Base-by-base conservation (phyloP, 1,140 invertebrate genomes). In the Zaprionus tsacasi region DNA sequence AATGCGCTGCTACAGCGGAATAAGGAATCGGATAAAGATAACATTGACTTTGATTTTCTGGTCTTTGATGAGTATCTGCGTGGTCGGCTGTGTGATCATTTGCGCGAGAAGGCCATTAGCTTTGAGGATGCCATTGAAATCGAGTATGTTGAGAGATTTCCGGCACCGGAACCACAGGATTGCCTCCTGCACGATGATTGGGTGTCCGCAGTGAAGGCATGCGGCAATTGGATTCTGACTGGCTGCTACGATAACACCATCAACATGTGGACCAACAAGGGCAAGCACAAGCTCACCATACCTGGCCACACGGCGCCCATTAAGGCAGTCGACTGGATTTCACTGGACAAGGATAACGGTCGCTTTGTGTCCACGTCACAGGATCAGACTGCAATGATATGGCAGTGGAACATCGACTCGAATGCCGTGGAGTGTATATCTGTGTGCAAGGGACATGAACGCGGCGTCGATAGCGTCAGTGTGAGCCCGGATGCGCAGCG, bases 161-260 rank as follows among this genome's bases (percentile, higher is more conserved):
- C 97, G 52, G 95, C 98, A 3, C 98, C 98, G 0, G 95, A 97
- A 87, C 98, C 98, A 11, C 95, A 98, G 91, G 96, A 99, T 91
- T 97, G 96, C 87, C 93, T 99, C 57, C 94, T 98, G 82, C 98
- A 99, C 92, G 97, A 99, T 93, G 98, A 99, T 93, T 99, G 98
- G 98, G 97, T 99, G 11, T 96, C 96, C 56, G 96, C 97, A 40
- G 95, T 98, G 25, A 95, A 96, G 76, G 94, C 95, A 58, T 93
- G 93, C 69, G 94, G 95, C 27, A 95, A 96, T 93, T 98, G 96
- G 96, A 97, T 99, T 72, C 89, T 99, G 10, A 96, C 96, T 64
- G 98, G 98, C n/a, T 97, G 97, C 93, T 99, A 99, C 94, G 98
- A 99, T 92, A 97, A 97, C 91, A 97, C 97, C 43, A 88, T 99